Base-by-base conservation (phyloP, 2,888 invertebrate genomes). In the Ypsolopha sequella region DNA sequence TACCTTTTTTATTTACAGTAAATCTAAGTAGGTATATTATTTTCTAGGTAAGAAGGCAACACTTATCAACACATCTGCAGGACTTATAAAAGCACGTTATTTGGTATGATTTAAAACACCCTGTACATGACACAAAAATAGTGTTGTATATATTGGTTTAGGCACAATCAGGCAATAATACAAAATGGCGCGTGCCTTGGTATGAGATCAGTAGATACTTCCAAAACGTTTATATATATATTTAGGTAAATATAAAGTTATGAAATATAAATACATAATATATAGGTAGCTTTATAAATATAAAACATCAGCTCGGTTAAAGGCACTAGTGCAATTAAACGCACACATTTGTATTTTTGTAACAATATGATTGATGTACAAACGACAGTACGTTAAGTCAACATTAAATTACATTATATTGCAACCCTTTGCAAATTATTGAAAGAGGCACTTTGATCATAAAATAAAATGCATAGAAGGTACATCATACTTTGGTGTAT, bases 61-160 rank as follows among this genome's bases (percentile, higher is more conserved):
- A 72, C 65, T 74, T 76, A 71, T 76, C 72, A 72, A 70, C 64
- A 69, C 65, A 73, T 66, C 57, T 65, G 67, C 68, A 66, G 68
- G 69, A 76, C 76, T 72, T 81, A 85, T 81, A 82, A 82, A 86
- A 84, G 84, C 84, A 80, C 76, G 76, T 55, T 36, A 74, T 85
- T 86, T 85, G 84, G 84, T 85, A 80, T 84, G 77, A 76, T 51
- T 77, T 71, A 71, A 65, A 76, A 80, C 84, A 85, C 84, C 84
- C 85, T 86, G 85, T 85, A 84, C 82, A 84, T 68, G 61, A 70
- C 81, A 85, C 76, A 78, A 82, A 84, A 84, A 82, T 82, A 82
- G 69, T 78, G 70, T 71, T 68, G 67, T 68, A 64, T 63, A 24
- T 51, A 66, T 65, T 66, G 61, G 62, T 69, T 71, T 75, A 82